Evolutionary conservation across 2,797 vertebrate species (phyloP), one percentile per base, ranked within the genome.

Genomic region (Coregonus suidteri): DNA sequence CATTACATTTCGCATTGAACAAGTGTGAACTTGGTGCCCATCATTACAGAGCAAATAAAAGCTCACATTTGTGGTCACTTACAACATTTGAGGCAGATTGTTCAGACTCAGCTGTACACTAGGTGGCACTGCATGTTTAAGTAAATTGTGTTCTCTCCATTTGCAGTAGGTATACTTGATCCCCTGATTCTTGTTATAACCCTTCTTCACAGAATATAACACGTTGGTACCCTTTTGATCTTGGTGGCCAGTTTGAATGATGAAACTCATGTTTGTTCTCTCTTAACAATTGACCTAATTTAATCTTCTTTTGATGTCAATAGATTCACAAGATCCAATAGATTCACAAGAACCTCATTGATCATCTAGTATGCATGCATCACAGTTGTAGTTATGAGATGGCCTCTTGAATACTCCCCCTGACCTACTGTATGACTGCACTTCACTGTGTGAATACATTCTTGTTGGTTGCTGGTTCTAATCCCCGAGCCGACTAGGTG

Each of bases 71-170:
- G 41, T 47, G 9, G 41, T 47, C 41, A 47, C 41, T 47, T 47
- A 47, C 41, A 47, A 47, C 41, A 47, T 47, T 47, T 47, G 41
- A 47, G 9, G 35, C 35, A 35, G 15, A 69, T 16, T 68, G 66
- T 35, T 20, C 6, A 70, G 37, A 70, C 37, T 70, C 15, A 16
- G 41, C 6, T 66, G 54, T 79, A 74, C 92, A 91, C 91, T 91
- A 92, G 92, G 84, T 91, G 92, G 90, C 91, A 88, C 89, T 88
- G 90, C 82, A 86, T 80, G 73, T 83, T 80, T 77, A 87, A 88
- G 82, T 2, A 81, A 71, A 15, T 73, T 62, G 7, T 78, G 71
- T 64, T 47, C 20, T 18, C 59, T n/a, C 15, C 56, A 9, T 18
- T 59, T 59, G 56, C 56, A 59, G 5, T 7, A 18, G 2, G 16